Conservation (phyloP, 2,113 vertebrate species). For the Scomber scombrus region DNA sequence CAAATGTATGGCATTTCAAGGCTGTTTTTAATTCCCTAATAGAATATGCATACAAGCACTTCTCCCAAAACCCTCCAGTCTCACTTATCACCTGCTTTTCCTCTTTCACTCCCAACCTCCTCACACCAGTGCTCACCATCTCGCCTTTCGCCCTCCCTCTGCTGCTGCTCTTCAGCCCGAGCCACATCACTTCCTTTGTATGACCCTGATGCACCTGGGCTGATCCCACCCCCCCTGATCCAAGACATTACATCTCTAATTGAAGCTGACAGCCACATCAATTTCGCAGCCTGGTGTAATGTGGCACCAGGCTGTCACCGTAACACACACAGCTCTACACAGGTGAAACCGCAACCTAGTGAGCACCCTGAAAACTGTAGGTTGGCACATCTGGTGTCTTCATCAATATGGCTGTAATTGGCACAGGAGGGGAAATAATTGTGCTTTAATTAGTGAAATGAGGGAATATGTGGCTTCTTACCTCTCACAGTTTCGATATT, state of each 20-base stretch:
- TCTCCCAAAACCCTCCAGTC: background rate
- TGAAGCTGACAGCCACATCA: constrained; percentile 75
- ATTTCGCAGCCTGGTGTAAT: constrained; percentile 48
- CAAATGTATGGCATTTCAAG: no score
- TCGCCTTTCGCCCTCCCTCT: background rate
- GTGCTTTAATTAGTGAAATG: constrained; percentile 65
- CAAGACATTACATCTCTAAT: constrained; percentile 49
- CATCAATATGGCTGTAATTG: constrained; percentile 66
- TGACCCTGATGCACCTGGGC: constrained; percentile 15
- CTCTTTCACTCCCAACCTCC: constrained; percentile 12
- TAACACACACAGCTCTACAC: constrained; percentile 13
- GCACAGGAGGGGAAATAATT: constrained; percentile 55
- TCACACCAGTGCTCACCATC: background rate
- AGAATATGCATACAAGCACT: background rate
- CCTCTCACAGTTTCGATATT: constrained; percentile 41
- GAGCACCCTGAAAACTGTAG: constrained; percentile 24
- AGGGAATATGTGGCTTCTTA: constrained; percentile 47
- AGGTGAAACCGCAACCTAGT: constrained; percentile 32
- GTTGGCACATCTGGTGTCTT: constrained; percentile 59
- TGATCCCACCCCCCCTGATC: constrained; percentile 39
- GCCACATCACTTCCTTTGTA: background rate
- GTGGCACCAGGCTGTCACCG: constrained; percentile 42
- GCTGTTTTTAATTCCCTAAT: no score
- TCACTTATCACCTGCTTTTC: background rate
- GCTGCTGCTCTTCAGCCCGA: background rate